Percentiles rank a stretch among this genome's conserved stretches.
Evolutionary conservation across 2,888 invertebrate species (phyloP).

Genomic region (Spicauda simplicius): DNA sequence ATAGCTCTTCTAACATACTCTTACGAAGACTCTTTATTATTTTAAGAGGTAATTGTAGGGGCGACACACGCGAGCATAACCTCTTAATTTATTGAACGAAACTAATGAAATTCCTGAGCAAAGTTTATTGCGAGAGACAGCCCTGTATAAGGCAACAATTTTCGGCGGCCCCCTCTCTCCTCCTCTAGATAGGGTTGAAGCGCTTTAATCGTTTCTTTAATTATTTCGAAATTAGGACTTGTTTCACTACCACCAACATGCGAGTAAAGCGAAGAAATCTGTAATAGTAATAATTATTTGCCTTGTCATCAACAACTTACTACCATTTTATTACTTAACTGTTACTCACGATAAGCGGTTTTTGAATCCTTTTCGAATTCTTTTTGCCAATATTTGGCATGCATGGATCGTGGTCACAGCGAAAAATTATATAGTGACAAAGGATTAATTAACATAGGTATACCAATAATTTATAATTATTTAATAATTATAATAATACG

Average conservation of each 20-base stretch:
- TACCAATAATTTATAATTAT: too few species aligned
- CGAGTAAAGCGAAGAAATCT: neutral
- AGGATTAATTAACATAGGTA: too few species aligned
- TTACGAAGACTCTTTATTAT: conserved; percentile 75
- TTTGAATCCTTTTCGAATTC: too few species aligned
- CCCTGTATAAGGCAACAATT: conserved; percentile 78
- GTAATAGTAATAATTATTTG: too few species aligned
- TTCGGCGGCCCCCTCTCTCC: conserved; percentile 56
- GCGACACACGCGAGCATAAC: conserved; percentile 84
- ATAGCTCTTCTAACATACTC: conserved; percentile 50
- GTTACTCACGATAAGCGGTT: too few species aligned
- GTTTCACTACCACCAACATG: neutral
- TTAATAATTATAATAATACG: too few species aligned
- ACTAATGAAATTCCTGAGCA: conserved; percentile 83
- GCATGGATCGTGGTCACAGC: too few species aligned
- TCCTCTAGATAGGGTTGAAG: conserved; percentile 54
- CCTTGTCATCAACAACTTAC: too few species aligned
- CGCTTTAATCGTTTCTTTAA: conserved; percentile 80
- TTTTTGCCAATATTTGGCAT: too few species aligned
- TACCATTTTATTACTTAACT: too few species aligned
- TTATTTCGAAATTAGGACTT: conserved; percentile 74
- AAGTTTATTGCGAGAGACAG: conserved; percentile 81
- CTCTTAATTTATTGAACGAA: conserved; percentile 85
- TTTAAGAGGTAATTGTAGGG: conserved; percentile 80
- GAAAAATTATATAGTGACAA: too few species aligned